phyloP scores from a whole-genome alignment of 2,888 invertebrate genomes.

The Thymelicus acteon region DNA sequence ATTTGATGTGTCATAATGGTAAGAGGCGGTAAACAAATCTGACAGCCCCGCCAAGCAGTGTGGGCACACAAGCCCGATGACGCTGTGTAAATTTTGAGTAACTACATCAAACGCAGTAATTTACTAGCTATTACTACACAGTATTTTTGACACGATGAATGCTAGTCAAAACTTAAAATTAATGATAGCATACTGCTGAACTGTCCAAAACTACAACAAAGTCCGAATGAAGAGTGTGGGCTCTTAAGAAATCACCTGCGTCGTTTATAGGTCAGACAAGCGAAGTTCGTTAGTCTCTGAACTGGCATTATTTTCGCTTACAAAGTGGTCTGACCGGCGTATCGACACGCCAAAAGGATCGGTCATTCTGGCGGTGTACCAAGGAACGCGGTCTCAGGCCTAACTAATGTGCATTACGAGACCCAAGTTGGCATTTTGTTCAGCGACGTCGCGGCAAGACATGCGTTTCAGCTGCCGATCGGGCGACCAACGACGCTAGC shows the following conservation, averaged over 20 bases:
- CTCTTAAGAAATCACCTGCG: conserved; percentile 37
- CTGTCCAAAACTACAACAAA: no score
- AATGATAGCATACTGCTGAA: no score
- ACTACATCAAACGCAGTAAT: neutral
- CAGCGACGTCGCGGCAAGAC: conserved; percentile 50
- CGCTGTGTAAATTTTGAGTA: neutral
- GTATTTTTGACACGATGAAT: no score
- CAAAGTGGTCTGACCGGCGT: conserved; percentile 71
- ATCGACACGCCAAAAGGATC: conserved; percentile 83
- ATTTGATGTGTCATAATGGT: neutral
- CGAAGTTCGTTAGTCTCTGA: conserved; percentile 83
- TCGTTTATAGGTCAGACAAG: conserved; percentile 77
- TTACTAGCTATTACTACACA: neutral
- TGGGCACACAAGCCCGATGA: neutral
- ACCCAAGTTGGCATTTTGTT: conserved; percentile 80
- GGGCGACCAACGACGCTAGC: conserved; percentile 3
- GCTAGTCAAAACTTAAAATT: no score
- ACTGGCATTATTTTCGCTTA: conserved; percentile 81
- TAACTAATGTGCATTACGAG: conserved; percentile 78
- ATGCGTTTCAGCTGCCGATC: conserved; percentile 39
- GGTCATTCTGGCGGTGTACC: conserved; percentile 82
- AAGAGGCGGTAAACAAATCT: conserved; percentile 2
- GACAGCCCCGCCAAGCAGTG: neutral
- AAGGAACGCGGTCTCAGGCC: conserved; percentile 78
- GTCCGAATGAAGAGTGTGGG: conserved; percentile 1